Conservation (phyloP, 2,797 vertebrate genomes). For the Hypotaenidia okinawae region DNA sequence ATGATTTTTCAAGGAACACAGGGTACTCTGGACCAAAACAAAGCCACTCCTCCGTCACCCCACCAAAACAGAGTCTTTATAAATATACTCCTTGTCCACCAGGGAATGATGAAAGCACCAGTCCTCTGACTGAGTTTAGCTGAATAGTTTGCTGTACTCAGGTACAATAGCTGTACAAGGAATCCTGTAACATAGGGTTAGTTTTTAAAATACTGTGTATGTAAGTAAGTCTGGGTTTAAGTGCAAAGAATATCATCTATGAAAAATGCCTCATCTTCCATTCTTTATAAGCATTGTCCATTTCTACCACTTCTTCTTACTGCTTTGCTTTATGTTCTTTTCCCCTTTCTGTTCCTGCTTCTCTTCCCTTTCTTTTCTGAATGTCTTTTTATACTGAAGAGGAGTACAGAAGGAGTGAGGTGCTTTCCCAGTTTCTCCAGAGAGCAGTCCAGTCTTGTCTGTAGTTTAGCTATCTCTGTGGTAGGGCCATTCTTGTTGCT, state of each 20-base stretch:
- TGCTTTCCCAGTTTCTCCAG: neutral
- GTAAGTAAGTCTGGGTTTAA: neutral
- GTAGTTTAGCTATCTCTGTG: neutral
- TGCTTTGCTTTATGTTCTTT: neutral
- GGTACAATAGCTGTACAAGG: neutral
- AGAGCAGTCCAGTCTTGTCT: neutral
- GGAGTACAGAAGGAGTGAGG: neutral
- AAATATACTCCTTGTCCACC: neutral
- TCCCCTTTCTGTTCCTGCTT: neutral
- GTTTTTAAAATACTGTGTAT: neutral
- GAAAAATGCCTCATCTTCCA: neutral
- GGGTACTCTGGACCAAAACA: neutral
- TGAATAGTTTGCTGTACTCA: neutral
- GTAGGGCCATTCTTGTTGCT: neutral
- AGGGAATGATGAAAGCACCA: neutral
- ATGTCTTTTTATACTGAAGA: neutral
- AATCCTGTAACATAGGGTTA: neutral
- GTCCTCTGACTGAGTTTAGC: neutral
- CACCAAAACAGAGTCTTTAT: neutral
- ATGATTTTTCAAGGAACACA: neutral
- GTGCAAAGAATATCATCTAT: neutral
- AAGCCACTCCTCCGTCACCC: neutral
- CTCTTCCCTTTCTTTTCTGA: neutral
- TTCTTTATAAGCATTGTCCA: neutral
- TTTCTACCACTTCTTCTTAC: neutral